Evolutionary conservation across 92 coral and sea anemone species (phyloP).

Genomic region (Zoanthus gigantus): DNA sequence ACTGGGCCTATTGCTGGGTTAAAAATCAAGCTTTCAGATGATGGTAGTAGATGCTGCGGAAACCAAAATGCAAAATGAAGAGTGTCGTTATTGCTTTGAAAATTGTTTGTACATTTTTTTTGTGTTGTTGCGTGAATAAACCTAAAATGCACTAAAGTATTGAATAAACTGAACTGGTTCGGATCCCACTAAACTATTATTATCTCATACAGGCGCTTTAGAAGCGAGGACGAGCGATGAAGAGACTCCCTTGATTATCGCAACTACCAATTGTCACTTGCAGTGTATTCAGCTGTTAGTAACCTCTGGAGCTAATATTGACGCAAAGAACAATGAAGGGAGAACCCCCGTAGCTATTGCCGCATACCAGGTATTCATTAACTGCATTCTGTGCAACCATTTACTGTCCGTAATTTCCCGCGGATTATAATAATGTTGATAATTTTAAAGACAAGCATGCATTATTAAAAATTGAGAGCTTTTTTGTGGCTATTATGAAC

Average conservation of each 20-base stretch:
- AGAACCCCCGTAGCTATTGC: conserved; percentile 83
- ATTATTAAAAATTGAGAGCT: too few species aligned
- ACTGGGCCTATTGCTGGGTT: too few species aligned
- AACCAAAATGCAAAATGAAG: too few species aligned
- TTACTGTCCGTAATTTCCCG: too few species aligned
- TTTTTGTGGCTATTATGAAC: too few species aligned
- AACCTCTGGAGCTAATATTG: conserved; percentile 82
- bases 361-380: conserved; percentile 73
- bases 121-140: background rate
- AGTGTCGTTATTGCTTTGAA: too few species aligned
- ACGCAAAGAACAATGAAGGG: conserved; percentile 77
- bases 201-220: conserved; percentile 55
- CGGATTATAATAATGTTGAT: too few species aligned
- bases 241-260: conserved; percentile 81
- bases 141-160: background rate
- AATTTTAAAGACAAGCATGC: too few species aligned
- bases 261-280: conserved; percentile 76
- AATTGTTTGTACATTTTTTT: too few species aligned
- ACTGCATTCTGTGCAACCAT: too few species aligned
- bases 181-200: background rate
- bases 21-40: too few species aligned
- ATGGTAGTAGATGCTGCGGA: too few species aligned
- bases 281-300: conserved; percentile 84
- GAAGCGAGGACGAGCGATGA: conserved; percentile 78
- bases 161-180: background rate